phyloP scores from a whole-genome alignment of 2,797 vertebrate species.

The Chelmon rostratus region DNA sequence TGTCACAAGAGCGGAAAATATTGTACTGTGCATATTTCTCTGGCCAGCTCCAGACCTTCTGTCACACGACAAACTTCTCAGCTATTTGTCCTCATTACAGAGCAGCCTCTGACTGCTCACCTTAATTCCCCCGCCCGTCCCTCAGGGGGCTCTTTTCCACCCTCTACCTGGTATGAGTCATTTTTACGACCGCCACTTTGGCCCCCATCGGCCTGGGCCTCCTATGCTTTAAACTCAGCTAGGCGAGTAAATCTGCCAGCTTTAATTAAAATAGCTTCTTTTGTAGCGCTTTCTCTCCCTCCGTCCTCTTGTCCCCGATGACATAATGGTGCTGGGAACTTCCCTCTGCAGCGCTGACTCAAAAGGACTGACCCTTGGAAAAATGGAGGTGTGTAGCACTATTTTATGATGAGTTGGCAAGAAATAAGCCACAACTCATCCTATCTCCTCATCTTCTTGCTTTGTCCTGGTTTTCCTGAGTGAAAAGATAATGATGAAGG shows the following conservation, averaged over 20 bases:
- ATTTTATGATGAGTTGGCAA: constrained; percentile 71
- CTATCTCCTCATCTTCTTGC: constrained; percentile 37
- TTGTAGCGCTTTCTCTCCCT: constrained; percentile 61
- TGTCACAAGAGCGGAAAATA: constrained; percentile 58
- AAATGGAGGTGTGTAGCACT: constrained; percentile 50
- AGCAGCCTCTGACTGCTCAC: constrained; percentile 68
- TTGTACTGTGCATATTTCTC: constrained; percentile 63
- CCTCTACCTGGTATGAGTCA: constrained; percentile 78
- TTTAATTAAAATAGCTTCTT: constrained; percentile 86
- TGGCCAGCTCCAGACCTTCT: constrained; percentile 57
- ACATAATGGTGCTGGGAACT: constrained; percentile 74
- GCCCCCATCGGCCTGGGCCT: constrained; percentile 63
- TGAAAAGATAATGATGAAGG: constrained; percentile 48
- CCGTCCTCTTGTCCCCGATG: constrained; percentile 66
- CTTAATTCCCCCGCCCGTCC: constrained; percentile 70
- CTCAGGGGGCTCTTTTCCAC: constrained; percentile 72
- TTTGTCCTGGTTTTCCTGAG: constrained; percentile 49
- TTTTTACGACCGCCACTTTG: constrained; percentile 79
- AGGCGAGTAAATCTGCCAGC: constrained; percentile 83
- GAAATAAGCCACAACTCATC: constrained; percentile 40
- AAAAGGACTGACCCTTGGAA: constrained; percentile 62
- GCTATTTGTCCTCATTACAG: constrained; percentile 83
- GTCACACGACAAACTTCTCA: constrained; percentile 65
- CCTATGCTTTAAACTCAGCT: constrained; percentile 76
- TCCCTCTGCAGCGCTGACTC: constrained; percentile 63